phyloP scores from a whole-genome alignment of 2,888 invertebrate species.

The Meloe dianella region DNA sequence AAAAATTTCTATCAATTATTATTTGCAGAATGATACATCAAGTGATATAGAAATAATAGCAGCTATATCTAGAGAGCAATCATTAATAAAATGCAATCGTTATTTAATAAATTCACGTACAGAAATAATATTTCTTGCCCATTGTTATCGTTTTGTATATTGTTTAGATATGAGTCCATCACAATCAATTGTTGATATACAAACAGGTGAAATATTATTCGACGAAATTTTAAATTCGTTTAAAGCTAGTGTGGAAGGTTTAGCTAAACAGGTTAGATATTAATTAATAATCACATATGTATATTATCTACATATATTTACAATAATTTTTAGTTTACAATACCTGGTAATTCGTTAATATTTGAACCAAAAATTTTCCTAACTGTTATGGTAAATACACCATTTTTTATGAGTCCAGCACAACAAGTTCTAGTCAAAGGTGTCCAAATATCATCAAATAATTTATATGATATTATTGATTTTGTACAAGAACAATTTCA shows the following conservation, averaged over 20 bases:
- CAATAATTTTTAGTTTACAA: conserved; percentile 64
- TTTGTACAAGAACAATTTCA: conserved; percentile 66
- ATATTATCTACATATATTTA: too few relatives aligned
- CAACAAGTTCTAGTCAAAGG: conserved; percentile 78
- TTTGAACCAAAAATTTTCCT: conserved; percentile 74
- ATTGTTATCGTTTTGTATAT: conserved; percentile 74
- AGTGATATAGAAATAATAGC: conserved; percentile 70
- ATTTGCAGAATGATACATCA: conserved; percentile 59
- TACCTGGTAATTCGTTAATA: conserved; percentile 69
- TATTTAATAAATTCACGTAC: conserved; percentile 66
- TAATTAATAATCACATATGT: too few relatives aligned
- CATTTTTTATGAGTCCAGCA: conserved; percentile 72
- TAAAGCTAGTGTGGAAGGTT: conserved; percentile 63
- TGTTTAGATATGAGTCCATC: conserved; percentile 82
- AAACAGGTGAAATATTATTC: conserved; percentile 67
- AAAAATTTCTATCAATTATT: conserved; percentile 19
- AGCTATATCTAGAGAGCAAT: conserved; percentile 64
- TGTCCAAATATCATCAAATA: conserved; percentile 66
- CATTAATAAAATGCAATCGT: conserved; percentile 56
- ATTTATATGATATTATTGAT: conserved; percentile 65
- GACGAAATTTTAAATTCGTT: conserved; percentile 67
- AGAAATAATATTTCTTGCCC: conserved; percentile 71
- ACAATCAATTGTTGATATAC: conserved; percentile 71
- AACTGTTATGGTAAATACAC: conserved; percentile 78
- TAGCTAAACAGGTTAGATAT: conserved; percentile 63